Conservation (phyloP, 2,797 vertebrate species). For the Philypnodon macrostomus region DNA sequence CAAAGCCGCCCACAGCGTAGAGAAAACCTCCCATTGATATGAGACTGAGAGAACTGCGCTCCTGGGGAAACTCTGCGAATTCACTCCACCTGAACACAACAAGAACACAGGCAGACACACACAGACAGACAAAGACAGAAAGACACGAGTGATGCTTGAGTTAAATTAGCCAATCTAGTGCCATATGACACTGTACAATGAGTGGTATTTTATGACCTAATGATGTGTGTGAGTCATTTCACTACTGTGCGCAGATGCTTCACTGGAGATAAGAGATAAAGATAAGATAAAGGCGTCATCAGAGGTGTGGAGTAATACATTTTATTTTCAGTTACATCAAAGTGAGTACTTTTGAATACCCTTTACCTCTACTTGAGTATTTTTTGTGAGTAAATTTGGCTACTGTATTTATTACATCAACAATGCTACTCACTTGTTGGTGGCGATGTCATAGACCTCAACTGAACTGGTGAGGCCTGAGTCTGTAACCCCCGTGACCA, state of each 20-base stretch:
- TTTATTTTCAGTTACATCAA: too few relatives aligned
- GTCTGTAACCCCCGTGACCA: conserved; percentile 89
- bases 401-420: too few relatives aligned
- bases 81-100: conserved; percentile 83
- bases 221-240: conserved; percentile 36
- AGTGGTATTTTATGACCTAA: conserved; percentile 35
- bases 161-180: conserved; percentile 21
- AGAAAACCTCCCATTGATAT: conserved; percentile 82
- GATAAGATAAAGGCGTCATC: too few relatives aligned
- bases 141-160: conserved; percentile 12
- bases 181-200: neutral
- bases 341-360: too few relatives aligned
- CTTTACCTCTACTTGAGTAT: too few relatives aligned
- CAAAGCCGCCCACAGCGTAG: conserved; percentile 89
- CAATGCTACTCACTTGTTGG: conserved; percentile 91
- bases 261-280: conserved; percentile 6
- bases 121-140: too few relatives aligned
- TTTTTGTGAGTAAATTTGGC: too few relatives aligned
- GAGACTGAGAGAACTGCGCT: conserved; percentile 90
- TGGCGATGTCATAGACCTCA: conserved; percentile 88
- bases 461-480: conserved; percentile 83
- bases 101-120: too few relatives aligned
- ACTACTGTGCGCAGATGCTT: conserved; percentile 24
- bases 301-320: too few relatives aligned
- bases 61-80: conserved; percentile 90